phyloP scores from a whole-genome alignment of 2,113 vertebrate species.

The Dendrocopos noguchii region DNA sequence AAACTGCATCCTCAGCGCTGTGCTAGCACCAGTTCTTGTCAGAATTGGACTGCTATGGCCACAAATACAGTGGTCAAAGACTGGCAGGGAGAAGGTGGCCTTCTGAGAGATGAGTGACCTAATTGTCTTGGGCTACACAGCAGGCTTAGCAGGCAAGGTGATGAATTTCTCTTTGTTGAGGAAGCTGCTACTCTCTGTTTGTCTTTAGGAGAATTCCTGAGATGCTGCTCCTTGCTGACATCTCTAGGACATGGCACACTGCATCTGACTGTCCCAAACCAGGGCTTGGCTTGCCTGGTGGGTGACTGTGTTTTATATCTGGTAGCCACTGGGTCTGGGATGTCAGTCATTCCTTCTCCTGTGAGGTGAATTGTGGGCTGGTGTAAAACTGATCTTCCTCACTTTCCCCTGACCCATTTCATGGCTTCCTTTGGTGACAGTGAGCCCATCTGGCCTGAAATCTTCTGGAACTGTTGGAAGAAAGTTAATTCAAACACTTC shows the following conservation, averaged over 20 bases:
- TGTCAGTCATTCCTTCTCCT: neutral
- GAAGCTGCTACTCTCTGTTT: neutral
- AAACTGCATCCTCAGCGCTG: neutral
- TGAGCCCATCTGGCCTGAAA: neutral
- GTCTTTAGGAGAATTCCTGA: neutral
- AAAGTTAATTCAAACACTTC: neutral
- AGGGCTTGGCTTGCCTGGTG: rapidly evolving
- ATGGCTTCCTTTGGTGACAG: neutral
- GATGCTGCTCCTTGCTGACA: neutral
- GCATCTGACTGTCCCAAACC: neutral
- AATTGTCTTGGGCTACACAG: neutral
- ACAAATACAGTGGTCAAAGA: neutral
- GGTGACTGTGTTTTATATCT: neutral
- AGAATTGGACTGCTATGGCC: neutral
- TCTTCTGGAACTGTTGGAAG: neutral
- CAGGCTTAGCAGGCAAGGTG: neutral
- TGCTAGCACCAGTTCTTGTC: neutral
- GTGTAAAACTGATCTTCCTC: neutral
- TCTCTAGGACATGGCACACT: rapidly evolving
- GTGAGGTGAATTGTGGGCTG: neutral
- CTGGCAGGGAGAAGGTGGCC: neutral
- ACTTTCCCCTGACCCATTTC: neutral
- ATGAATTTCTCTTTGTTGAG: neutral
- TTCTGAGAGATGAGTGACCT: neutral
- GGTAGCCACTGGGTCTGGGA: neutral